Conservation (phyloP, 2,113 vertebrate genomes). For the Phrynosoma platyrhinos region DNA sequence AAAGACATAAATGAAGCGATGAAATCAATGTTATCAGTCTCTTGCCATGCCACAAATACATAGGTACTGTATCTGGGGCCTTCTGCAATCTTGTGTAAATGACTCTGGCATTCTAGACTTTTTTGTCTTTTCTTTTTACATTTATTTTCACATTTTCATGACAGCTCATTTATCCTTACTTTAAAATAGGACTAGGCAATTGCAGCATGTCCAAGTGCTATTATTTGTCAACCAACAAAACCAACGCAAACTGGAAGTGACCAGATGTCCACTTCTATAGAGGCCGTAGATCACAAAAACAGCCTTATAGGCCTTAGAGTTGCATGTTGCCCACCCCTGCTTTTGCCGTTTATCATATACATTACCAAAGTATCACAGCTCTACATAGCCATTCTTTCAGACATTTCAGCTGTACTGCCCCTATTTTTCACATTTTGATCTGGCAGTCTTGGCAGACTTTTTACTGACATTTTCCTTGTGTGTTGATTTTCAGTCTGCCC, state of each 20-base stretch:
- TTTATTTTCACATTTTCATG: background rate
- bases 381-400: background rate
- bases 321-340: background rate
- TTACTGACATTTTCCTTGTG: conserved; percentile 3
- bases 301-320: too few relatives aligned
- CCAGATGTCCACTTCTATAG: too few relatives aligned
- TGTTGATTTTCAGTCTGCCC: conserved; percentile 34
- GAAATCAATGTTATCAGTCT: background rate
- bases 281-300: too few relatives aligned
- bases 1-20: background rate
- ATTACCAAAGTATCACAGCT: background rate
- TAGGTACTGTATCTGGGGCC: background rate
- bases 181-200: too few relatives aligned
- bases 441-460: background rate
- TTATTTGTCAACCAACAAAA: too few relatives aligned
- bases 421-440: conserved; percentile 10
- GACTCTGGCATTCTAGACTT: background rate
- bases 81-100: background rate
- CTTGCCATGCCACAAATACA: background rate
- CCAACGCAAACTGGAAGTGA: too few relatives aligned
- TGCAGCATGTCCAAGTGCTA: too few relatives aligned
- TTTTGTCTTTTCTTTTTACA: background rate
- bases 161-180: background rate
- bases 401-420: background rate
- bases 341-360: background rate